These are phyloP conservation scores for Ganaspis sp. DNA, from an alignment of 1,140 invertebrate species.

Conservation along the genomic window DNA sequence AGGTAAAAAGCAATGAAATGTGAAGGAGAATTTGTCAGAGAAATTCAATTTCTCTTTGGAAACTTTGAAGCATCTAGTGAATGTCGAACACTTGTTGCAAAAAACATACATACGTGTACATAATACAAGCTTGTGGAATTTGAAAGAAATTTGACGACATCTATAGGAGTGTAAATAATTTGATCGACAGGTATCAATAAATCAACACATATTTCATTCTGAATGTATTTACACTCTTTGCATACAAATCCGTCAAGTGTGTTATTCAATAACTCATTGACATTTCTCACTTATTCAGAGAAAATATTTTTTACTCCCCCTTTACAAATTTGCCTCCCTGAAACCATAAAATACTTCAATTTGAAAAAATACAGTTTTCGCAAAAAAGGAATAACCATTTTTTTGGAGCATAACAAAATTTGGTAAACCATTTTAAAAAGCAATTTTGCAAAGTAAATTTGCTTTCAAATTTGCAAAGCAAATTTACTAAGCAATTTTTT, in stretches of 20 bases:
- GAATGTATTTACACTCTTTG: background rate
- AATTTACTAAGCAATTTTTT: too few species aligned
- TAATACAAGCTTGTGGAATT: background rate
- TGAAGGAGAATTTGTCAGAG: background rate
- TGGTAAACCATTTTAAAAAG: too few species aligned
- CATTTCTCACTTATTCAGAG: background rate
- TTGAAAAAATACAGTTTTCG: too few species aligned
- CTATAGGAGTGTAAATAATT: background rate
- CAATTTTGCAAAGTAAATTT: too few species aligned
- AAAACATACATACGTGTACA: background rate
- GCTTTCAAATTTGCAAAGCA: too few species aligned
- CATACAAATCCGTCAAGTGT: background rate
- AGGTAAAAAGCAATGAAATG: background rate
- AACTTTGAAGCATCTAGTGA: background rate
- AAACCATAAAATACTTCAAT: too few species aligned
- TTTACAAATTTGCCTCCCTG: background rate
- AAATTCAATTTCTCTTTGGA: background rate
- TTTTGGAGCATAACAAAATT: too few species aligned
- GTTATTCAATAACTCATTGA: background rate
- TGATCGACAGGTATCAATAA: conserved; percentile 12
- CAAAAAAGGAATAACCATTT: too few species aligned
- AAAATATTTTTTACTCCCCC: background rate
- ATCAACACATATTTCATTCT: background rate
- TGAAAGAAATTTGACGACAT: background rate
- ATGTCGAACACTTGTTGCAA: conserved; percentile 6